Conservation (phyloP, 2,888 invertebrate species). For the Orgyia antiqua region DNA sequence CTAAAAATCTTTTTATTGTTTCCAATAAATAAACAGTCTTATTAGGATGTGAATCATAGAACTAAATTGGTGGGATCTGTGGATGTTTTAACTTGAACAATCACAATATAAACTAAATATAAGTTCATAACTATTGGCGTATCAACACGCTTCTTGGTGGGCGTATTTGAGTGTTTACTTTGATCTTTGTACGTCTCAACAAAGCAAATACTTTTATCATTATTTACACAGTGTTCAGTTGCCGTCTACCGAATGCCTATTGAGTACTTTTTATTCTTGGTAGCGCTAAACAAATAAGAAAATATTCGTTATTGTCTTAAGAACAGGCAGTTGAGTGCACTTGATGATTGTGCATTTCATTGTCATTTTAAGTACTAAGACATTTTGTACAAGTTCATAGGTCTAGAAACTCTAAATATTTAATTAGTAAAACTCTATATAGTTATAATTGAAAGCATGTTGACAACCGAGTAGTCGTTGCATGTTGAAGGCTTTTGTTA, state of each 20-base stretch:
- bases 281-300: constrained; percentile 41
- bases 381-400: no score
- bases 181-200: constrained; percentile 67
- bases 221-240: constrained; percentile 69
- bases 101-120: constrained; percentile 22
- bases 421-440: no score
- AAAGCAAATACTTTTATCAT: constrained; percentile 72
- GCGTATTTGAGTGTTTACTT: constrained; percentile 62
- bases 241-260: constrained; percentile 55
- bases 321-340: constrained; percentile 18
- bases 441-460: no score
- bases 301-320: constrained; percentile 47
- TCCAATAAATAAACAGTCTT: no score
- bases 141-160: constrained; percentile 50
- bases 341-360: constrained; percentile 24
- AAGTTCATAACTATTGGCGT: constrained; percentile 41
- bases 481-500: no score
- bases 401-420: no score
- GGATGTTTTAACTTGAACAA: constrained; percentile 12
- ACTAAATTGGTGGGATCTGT: constrained; percentile 11
- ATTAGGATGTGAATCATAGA: no score
- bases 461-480: no score
- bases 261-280: constrained; percentile 46
- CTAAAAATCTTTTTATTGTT: no score
- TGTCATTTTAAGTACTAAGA: constrained; percentile 12